Base-by-base conservation (phyloP, 2,797 vertebrate genomes). In the Podarcis siculus region DNA sequence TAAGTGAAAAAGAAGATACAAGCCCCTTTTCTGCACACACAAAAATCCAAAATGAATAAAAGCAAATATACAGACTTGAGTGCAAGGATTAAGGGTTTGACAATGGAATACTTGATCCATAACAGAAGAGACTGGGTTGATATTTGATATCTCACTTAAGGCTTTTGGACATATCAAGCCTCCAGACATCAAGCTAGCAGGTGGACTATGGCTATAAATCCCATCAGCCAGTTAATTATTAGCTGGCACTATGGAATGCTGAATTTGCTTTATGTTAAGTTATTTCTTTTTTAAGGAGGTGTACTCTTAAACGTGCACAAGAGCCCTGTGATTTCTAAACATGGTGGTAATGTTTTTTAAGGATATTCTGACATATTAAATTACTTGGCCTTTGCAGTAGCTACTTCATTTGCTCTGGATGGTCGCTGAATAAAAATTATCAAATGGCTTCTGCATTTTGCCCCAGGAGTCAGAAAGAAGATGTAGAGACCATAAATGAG, bases 121-220 rank as follows among this genome's bases (percentile, higher is more conserved):
- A 82, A 37, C 10, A 72, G 81, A 85, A 15, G 37, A 88, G 23
- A 32, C 15, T 15, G 4, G 21, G 0, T 79, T 12, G 37, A 5
- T 67, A 90, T 91, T 94, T 94, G 73, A 79, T 86, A 76, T 2
- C 3, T 79, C 75, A 45, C 15, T 92, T 89, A 91, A 76, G 55
- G 90, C 88, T 94, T 55, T 92, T 83, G 94, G 87, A 30, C 77
- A 88, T 76, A 67, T 71, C 86, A 92, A 55, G 80, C 30, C 78
- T 86, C 6, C 17, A 37, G 88, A 80, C 7, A 93, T 13, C 25
- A 87, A 90, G 49, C 32, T 19, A 90, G 49, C 69, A 92, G 83
- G 66, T 89, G 81, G 86, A 90, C 77, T 82, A 69, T 2, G 2
- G 6, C 61, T 86, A 32, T 89, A 79, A 82, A n/a, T 85, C 42